Evolutionary conservation across 2,888 invertebrate species (phyloP).

Genomic region (Drosophila paracracens): DNA sequence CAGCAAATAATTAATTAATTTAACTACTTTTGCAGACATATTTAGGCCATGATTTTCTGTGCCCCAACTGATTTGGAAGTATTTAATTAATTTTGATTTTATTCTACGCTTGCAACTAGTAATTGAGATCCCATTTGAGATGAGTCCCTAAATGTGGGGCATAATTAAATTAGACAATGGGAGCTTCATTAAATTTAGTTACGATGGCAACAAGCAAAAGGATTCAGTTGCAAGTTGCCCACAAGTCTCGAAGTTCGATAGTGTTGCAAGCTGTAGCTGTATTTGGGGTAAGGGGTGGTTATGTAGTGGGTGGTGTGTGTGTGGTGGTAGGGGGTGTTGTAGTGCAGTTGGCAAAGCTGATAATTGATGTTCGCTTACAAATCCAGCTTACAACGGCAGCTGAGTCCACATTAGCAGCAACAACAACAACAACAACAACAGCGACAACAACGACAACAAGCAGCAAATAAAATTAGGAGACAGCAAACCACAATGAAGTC

Average conservation of each 20-base stretch:
- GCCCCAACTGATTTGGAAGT: neutral
- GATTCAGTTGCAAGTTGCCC: conserved; percentile 1
- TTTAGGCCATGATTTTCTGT: fast-evolving
- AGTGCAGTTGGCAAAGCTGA: conserved; percentile 17
- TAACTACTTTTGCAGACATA: neutral
- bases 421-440: neutral
- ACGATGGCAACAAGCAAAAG: neutral
- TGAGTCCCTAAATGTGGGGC: neutral
- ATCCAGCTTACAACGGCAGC: conserved; percentile 15
- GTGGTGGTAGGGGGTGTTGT: neutral
- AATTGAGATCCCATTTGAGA: neutral
- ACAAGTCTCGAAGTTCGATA: conserved; percentile 17
- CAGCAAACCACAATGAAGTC: conserved; percentile 6
- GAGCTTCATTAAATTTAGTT: neutral
- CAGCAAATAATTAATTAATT: neutral
- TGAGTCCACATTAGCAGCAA: neutral
- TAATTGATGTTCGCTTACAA: conserved; percentile 42
- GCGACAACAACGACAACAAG: neutral
- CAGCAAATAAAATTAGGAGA: neutral
- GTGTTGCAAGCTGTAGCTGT: neutral
- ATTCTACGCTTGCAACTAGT: neutral
- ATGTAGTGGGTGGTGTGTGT: neutral
- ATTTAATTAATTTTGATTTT: neutral
- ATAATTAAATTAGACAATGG: conserved; percentile 4
- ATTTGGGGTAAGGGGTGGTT: no score